These are phyloP conservation scores for Leptinotarsa undecemlineata DNA, from an alignment of 1,140 invertebrate species.

Conservation along the genomic window DNA sequence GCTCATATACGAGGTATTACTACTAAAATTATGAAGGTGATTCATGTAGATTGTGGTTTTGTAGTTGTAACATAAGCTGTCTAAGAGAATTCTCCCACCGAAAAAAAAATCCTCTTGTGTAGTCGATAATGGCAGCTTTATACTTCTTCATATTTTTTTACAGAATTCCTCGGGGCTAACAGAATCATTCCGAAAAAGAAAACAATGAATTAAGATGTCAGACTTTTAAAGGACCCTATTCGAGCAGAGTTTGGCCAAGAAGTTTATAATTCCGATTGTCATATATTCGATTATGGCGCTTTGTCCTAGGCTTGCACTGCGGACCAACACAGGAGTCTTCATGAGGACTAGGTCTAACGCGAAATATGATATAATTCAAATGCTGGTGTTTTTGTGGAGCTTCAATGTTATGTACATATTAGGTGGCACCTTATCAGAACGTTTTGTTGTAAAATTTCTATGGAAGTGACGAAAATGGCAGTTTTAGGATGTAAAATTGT, in stretches of 20 bases:
- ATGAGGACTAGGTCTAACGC: not conserved
- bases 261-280: not conserved
- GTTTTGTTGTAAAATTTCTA: constrained; percentile 7
- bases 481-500: not conserved
- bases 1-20: too few relatives aligned
- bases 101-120: too few relatives aligned
- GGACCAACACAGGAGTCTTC: not conserved
- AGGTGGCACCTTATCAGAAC: constrained; percentile 19
- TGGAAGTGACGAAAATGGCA: not conserved
- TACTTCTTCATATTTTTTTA: not conserved
- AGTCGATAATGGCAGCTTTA: too few relatives aligned
- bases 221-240: not conserved
- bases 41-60: too few relatives aligned
- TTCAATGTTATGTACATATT: constrained; percentile 26
- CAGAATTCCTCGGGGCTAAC: constrained; percentile 18
- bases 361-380: not conserved
- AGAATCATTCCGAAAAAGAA: constrained; percentile 8
- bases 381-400: constrained; percentile 26
- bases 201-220: not conserved
- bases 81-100: too few relatives aligned
- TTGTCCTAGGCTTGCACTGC: not conserved
- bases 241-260: not conserved
- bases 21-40: too few relatives aligned
- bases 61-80: too few relatives aligned
- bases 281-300: not conserved